Evolutionary conservation across 2,888 invertebrate genomes (phyloP), one percentile per base, ranked within the genome.

Genomic region (Alsophila aescularia): DNA sequence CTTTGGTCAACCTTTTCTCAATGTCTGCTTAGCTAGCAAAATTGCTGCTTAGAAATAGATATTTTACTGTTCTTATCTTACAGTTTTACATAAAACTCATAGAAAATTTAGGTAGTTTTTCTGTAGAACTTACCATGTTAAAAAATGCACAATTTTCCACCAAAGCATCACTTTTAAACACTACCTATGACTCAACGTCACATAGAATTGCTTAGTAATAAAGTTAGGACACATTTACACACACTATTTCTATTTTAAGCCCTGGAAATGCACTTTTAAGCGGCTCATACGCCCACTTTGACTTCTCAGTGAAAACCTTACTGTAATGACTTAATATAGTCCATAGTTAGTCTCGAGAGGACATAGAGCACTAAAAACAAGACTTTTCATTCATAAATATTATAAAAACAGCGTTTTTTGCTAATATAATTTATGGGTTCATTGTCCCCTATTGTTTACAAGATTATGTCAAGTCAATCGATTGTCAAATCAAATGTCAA

Each of bases 361-460:
- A 34, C 18, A 13, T 35, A 16, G 12, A 36, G 7, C 13, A 8
- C 9, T 13, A 9, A 4, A 51, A 57, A 71, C 64, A 60, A 61
- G 63, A 72, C 69, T 68, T 84, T 85, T 83, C 66, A 77, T 78
- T 79, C 66, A 83, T 72, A 62, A 75, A 66, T 69, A 66, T 39
- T 21, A 49, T 52, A 67, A 62, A 80, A 76, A 79, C 68, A 70
- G 66, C 70, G 62, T 53, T 67, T 73, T 74, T 75, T 75, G 44
- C 56, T 44, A 44, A 56, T 58, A 66, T 75, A 67, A 54, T 70
- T 36, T 64, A 70, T 52, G 70, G 77, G 87, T 89, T 87, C 88
- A 88, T 80, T 87, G 87, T 79, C 79, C 85, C 67, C 58, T 45
- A n/a, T 43, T 88, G 87, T 89, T 89, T 89, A 88, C 84, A 83